Evolutionary conservation across 2,888 invertebrate genomes (phyloP), one percentile per base, ranked within the genome.

Genomic region (Megalurothrips usitatus): DNA sequence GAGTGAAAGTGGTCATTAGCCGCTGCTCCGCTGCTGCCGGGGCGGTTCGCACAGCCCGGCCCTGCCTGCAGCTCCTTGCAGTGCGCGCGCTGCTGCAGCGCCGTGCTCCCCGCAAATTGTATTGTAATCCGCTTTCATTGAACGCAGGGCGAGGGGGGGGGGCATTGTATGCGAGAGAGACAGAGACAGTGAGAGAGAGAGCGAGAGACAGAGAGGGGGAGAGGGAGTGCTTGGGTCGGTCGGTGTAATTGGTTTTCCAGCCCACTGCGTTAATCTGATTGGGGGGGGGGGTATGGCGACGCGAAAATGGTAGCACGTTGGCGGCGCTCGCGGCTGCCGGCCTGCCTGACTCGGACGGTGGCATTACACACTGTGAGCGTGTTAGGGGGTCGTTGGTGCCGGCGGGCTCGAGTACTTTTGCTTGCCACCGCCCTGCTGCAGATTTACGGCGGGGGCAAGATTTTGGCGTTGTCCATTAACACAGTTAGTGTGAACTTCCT

Each of bases 1-100:
- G 68, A 75, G 68, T 75, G 68, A 75, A 75, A 75, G 68, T 75
- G 68, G 68, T 75, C 68, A 75, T 75, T 75, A 75, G 68, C 68
- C 10, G 26, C 34, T 43, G 34, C 34, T 43, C 3, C 3, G 34
- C n/a, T n/a, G 34, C 34, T 43, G 34, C 34, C 34, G 6, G 34
- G 34, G 34, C 68, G 23, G 68, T 43, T 75, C 68, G 68, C 68
- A 75, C 68, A 75, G 68, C 11, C 23, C 26, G 23, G 68, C 68
- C 68, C 68, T 23, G 68, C 68, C 68, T 19, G 68, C n/a, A n/a
- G n/a, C 58, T 12, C n/a, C 68, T 11, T 19, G 68, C 68, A 43
- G 34, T 43, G 34, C 34, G 34, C 34, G 34, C 63, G 63, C 63
- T 3, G 52, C 52, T 19, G 10, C 49, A 14, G 49, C n/a, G 58